These are phyloP conservation scores for Orthosia gothica DNA, from an alignment of 2,888 invertebrate species.

Conservation along the genomic window DNA sequence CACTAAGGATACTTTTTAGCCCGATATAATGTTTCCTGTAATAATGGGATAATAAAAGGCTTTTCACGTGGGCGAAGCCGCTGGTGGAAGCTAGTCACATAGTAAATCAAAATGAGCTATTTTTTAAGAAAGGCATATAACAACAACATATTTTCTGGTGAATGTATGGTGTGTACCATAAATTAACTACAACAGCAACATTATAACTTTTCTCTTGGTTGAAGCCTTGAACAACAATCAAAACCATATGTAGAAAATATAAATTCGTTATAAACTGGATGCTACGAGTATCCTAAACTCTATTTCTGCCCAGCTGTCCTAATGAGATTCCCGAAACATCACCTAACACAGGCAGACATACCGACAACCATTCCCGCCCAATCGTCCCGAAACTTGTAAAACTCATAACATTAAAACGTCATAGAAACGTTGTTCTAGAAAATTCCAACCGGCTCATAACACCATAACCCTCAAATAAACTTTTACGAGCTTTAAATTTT, in stretches of 20 bases:
- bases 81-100: too few species aligned
- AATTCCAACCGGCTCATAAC: conserved; percentile 47
- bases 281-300: not conserved
- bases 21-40: too few species aligned
- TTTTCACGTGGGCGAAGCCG: too few species aligned
- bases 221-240: too few species aligned
- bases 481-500: conserved; percentile 68
- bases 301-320: not conserved
- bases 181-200: too few species aligned
- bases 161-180: too few species aligned
- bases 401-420: conserved; percentile 54
- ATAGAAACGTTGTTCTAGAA: conserved; percentile 50
- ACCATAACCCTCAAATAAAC: conserved; percentile 66
- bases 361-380: conserved; percentile 8
- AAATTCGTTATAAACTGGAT: not conserved
- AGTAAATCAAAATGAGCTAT: too few species aligned
- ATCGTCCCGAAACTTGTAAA: conserved; percentile 53
- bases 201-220: not conserved
- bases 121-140: too few species aligned
- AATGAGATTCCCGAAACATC: not conserved
- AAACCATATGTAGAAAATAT: not conserved
- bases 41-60: too few species aligned
- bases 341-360: not conserved
- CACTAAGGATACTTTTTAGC: too few species aligned
- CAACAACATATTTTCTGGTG: too few species aligned